A percentile compares a stretch with the other conserved stretches of the same genome.
These are phyloP conservation scores for Hephaestus fuliginosus DNA, from an alignment of 2,797 vertebrate species.

Conservation along the genomic window DNA sequence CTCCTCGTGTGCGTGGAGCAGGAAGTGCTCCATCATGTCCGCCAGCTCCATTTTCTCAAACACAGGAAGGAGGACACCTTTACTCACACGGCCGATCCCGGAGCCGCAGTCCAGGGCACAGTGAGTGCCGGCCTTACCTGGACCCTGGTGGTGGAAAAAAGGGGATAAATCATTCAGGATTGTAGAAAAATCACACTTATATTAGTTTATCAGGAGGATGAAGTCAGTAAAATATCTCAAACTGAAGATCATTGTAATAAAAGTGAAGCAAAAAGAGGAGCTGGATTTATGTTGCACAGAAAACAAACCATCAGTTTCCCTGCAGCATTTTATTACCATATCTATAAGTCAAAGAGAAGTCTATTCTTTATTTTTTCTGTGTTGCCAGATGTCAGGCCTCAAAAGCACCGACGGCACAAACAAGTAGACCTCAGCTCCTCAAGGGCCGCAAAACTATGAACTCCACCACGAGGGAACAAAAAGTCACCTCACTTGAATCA, in stretches of 20 bases:
- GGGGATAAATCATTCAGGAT: not conserved
- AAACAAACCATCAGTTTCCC: constrained; percentile 28
- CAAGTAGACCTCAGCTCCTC: constrained; percentile 47
- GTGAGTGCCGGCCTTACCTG: constrained; percentile 90
- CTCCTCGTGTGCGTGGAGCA: constrained; percentile 91
- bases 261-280: constrained; percentile 5
- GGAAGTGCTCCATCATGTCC: constrained; percentile 96
- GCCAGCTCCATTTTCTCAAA: constrained; percentile 93
- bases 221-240: not conserved
- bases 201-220: not conserved
- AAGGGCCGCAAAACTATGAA: constrained; percentile 53
- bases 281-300: constrained; percentile 19
- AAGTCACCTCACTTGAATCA: constrained; percentile 61
- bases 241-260: not conserved
- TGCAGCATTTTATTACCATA: constrained; percentile 46
- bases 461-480: constrained; percentile 53
- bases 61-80: constrained; percentile 92
- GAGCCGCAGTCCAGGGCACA: constrained; percentile 93
- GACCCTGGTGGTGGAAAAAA: constrained; percentile 81
- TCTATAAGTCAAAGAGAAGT: constrained; percentile 19
- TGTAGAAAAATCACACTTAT: not conserved
- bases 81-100: constrained; percentile 94
- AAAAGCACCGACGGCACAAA: constrained; percentile 43
- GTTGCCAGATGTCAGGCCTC: constrained; percentile 65
- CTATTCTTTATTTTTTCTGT: constrained; percentile 20